phyloP scores from a whole-genome alignment of 2,797 vertebrate species.

The Rhinophrynus dorsalis region DNA sequence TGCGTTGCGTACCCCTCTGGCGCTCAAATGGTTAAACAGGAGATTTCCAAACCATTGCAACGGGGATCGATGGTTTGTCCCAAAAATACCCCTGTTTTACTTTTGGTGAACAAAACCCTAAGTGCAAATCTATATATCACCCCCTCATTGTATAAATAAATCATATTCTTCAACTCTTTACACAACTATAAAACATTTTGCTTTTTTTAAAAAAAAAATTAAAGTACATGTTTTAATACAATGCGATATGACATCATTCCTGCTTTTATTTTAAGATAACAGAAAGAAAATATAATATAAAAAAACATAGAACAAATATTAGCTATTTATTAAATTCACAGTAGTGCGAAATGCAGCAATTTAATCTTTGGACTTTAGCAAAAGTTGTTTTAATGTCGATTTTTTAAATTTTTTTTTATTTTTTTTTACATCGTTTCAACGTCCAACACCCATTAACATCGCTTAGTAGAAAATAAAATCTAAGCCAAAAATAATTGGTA shows the following conservation, averaged over 20 bases:
- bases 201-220: neutral
- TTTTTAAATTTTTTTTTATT: conserved; percentile 69
- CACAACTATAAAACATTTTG: conserved; percentile 31
- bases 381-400: conserved; percentile 41
- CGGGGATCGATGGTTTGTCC: too few relatives aligned
- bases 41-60: too few relatives aligned
- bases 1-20: too few relatives aligned
- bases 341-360: conserved; percentile 97
- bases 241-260: conserved; percentile 26
- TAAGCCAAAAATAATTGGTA: conserved; percentile 63
- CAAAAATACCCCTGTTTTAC: too few relatives aligned
- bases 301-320: conserved; percentile 75
- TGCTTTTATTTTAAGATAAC: conserved; percentile 51
- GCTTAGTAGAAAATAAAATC: conserved; percentile 72
- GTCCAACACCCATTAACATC: conserved; percentile 74
- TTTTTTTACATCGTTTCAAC: conserved; percentile 68
- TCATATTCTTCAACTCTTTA: conserved; percentile 41
- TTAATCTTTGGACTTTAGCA: conserved; percentile 98
- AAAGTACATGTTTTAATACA: conserved; percentile 27
- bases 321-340: conserved; percentile 94
- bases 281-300: conserved; percentile 56
- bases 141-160: conserved; percentile 41
- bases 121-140: conserved; percentile 40
- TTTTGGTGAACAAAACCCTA: conserved; percentile 28
- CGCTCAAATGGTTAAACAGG: too few relatives aligned